Percentiles rank a stretch among this genome's conserved stretches.
Conservation (phyloP, 2,888 invertebrate species). For the Lycia hirtaria region DNA sequence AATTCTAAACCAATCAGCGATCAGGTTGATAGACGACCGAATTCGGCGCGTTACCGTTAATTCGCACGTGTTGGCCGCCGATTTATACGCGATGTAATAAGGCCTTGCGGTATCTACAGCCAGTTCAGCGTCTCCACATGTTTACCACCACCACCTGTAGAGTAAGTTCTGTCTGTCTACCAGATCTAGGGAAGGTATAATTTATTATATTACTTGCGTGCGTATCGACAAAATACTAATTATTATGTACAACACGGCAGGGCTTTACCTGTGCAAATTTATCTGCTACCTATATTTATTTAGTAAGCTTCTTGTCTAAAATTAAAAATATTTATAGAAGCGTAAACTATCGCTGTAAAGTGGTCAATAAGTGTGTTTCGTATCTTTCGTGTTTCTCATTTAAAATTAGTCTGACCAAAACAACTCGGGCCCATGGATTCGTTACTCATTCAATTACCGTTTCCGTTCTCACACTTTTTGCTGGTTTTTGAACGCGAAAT, state of each 20-base stretch:
- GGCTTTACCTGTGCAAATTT: too few relatives aligned
- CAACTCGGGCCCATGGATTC: slow-evolving; percentile 10
- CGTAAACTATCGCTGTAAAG: neutral
- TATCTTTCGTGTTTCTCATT: neutral
- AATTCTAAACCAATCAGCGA: slow-evolving; percentile 28
- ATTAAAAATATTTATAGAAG: neutral
- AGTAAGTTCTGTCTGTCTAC: too few relatives aligned
- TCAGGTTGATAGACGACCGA: slow-evolving; percentile 51
- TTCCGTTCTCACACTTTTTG: slow-evolving; percentile 32
- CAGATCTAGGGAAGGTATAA: too few relatives aligned
- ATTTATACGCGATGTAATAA: slow-evolving; percentile 80
- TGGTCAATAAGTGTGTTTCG: neutral
- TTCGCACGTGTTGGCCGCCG: slow-evolving; percentile 52
- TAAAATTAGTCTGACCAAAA: slow-evolving; percentile 11
- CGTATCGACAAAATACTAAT: too few relatives aligned
- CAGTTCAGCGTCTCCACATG: slow-evolving; percentile 29
- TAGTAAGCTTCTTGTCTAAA: too few relatives aligned
- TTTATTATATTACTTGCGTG: too few relatives aligned
- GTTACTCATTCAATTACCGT: slow-evolving; percentile 23
- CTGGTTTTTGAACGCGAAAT: slow-evolving; percentile 22
- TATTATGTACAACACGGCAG: too few relatives aligned
- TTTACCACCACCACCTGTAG: too few relatives aligned
- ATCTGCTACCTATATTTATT: too few relatives aligned
- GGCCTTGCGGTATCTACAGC: slow-evolving; percentile 56
- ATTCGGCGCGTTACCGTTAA: slow-evolving; percentile 77